Evolutionary conservation across 2,888 invertebrate genomes (phyloP).

Genomic region (Parnassius mnemosyne): DNA sequence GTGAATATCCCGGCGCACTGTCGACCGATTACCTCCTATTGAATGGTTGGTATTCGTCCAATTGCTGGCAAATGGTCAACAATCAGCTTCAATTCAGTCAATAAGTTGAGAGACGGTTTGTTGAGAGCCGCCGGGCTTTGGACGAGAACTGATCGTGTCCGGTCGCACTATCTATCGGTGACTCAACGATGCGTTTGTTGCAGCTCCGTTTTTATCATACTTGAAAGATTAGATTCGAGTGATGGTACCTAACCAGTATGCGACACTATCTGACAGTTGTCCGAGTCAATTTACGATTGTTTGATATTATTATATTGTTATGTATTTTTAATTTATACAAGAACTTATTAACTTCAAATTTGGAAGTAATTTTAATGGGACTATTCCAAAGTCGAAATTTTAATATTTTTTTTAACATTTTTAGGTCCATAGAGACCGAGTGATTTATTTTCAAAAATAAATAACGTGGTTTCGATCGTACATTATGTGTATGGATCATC

Average conservation of each 20-base stretch:
- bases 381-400: no score
- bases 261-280: no score
- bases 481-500: background rate
- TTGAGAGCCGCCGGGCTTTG: constrained; percentile 29
- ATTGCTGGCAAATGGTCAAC: constrained; percentile 72
- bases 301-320: no score
- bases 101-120: constrained; percentile 59
- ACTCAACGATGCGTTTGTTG: constrained; percentile 7
- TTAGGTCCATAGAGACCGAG: no score
- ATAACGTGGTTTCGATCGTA: background rate
- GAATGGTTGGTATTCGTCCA: constrained; percentile 46
- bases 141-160: constrained; percentile 32
- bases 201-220: background rate
- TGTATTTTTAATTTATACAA: no score
- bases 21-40: constrained; percentile 55
- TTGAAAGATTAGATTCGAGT: background rate
- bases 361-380: no score
- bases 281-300: no score
- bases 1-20: constrained; percentile 64
- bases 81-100: constrained; percentile 75
- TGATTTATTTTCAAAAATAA: background rate
- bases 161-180: constrained; percentile 29
- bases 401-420: no score
- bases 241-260: no score
- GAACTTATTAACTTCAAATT: no score